Percentiles rank a stretch among this genome's conserved stretches.
phyloP scores from a whole-genome alignment of 2,113 vertebrate species.

The Amblyornis subalaris region DNA sequence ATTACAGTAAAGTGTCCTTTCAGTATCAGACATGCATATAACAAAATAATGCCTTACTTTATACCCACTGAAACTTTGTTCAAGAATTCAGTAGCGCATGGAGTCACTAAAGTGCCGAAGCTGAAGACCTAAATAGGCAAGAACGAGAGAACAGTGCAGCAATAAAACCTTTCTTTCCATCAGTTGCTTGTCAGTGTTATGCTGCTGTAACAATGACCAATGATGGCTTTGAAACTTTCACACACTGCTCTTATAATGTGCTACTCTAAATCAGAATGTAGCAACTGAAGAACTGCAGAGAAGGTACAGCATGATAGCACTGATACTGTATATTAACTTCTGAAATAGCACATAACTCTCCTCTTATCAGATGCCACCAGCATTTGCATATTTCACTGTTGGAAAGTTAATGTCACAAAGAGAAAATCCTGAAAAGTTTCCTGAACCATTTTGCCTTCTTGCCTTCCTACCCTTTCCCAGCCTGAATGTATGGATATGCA shows the following conservation, averaged over 20 bases:
- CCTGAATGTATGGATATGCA: background rate
- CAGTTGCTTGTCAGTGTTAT: slow-evolving; percentile 35
- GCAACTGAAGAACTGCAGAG: background rate
- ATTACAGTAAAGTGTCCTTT: background rate
- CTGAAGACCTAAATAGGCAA: background rate
- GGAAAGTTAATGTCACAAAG: background rate
- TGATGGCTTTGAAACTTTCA: slow-evolving; percentile 34
- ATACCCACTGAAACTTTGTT: background rate
- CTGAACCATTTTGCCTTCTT: background rate
- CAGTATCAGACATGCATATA: background rate
- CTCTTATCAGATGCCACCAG: background rate
- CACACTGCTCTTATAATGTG: background rate
- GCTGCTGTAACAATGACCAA: slow-evolving; percentile 49
- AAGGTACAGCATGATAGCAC: background rate
- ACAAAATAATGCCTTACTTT: background rate
- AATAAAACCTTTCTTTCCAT: slow-evolving; percentile 50
- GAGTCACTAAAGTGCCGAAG: background rate
- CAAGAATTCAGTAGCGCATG: background rate
- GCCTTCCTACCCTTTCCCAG: background rate
- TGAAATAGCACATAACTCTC: background rate
- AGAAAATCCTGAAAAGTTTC: background rate
- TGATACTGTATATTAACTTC: background rate
- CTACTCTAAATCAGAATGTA: slow-evolving; percentile 22
- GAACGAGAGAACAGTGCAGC: background rate
- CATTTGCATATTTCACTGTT: background rate